These are phyloP conservation scores for Ganaspis brasiliensis DNA, from an alignment of 2,888 invertebrate genomes.

Conservation along the genomic window DNA sequence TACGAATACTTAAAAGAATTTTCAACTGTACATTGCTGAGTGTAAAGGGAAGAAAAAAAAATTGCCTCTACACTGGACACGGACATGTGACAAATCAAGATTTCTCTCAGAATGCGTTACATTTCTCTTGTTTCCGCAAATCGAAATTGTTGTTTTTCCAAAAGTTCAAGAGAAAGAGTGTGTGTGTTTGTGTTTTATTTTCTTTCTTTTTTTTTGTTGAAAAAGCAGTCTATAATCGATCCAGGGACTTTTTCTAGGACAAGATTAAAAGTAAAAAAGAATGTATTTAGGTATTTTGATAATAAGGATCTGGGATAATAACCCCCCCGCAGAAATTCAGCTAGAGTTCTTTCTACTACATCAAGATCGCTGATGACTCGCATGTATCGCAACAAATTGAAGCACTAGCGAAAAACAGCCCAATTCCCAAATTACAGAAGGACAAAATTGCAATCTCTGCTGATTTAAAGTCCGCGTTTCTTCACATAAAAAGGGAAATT, in stretches of 20 bases:
- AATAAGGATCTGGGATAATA: constrained; percentile 24
- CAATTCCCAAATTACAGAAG: constrained; percentile 67
- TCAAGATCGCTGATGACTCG: constrained; percentile 25
- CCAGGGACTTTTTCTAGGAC: background rate
- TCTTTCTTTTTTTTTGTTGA: too few relatives aligned
- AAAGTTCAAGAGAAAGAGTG: background rate
- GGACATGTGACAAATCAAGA: constrained; percentile 2
- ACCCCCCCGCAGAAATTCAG: constrained; percentile 33
- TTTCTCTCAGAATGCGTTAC: background rate
- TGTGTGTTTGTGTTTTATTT: too few relatives aligned
- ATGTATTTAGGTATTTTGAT: constrained; percentile 34
- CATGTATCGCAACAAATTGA: constrained; percentile 23
- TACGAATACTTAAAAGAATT: constrained; percentile 56
- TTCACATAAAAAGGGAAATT: background rate
- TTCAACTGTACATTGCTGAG: constrained; percentile 60
- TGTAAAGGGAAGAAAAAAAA: constrained; percentile 46
- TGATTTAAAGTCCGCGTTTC: constrained; percentile 16
- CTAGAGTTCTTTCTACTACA: constrained; percentile 36
- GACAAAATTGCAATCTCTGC: constrained; percentile 52
- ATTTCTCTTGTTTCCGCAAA: background rate
- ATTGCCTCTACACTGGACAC: constrained; percentile 20
- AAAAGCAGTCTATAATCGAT: constrained; percentile 6
- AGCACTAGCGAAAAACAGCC: constrained; percentile 42
- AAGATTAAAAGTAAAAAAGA: constrained; percentile 33
- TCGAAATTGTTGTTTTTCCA: background rate